phyloP scores from a whole-genome alignment of 2,888 invertebrate species.

The Kuschelorhynchus macadamiae region DNA sequence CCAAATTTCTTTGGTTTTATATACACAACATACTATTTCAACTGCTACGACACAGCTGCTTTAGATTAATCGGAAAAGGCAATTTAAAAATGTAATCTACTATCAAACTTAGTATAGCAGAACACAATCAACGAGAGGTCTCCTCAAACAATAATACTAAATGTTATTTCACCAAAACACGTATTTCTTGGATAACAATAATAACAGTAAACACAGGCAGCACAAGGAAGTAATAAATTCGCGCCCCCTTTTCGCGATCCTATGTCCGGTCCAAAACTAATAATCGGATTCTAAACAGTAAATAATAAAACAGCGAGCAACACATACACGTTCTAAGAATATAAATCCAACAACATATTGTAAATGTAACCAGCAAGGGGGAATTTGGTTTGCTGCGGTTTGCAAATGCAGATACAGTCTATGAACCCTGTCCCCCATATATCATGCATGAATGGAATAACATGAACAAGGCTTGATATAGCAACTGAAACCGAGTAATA shows the following conservation, averaged over 20 bases:
- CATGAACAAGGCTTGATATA: constrained; percentile 61
- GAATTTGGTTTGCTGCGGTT: constrained; percentile 39
- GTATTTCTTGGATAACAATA: too few relatives aligned
- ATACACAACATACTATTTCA: too few relatives aligned
- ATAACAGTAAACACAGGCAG: too few relatives aligned
- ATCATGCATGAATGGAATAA: constrained; percentile 61
- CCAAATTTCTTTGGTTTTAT: too few relatives aligned
- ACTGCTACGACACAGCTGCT: too few relatives aligned
- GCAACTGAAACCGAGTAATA: constrained; percentile 57
- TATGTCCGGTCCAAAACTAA: constrained; percentile 38
- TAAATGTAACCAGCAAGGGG: constrained; percentile 32
- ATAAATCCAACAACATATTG: constrained; percentile 49
- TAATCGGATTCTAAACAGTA: constrained; percentile 28
- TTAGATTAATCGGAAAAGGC: too few relatives aligned
- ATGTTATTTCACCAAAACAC: too few relatives aligned
- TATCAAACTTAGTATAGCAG: too few relatives aligned
- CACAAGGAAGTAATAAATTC: constrained; percentile 44
- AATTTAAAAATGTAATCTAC: too few relatives aligned
- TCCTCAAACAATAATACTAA: too few relatives aligned
- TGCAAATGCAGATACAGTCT: constrained; percentile 44
- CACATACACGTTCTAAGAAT: constrained; percentile 35
- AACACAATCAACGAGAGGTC: too few relatives aligned
- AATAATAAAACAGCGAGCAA: constrained; percentile 32
- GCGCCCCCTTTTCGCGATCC: constrained; percentile 22
- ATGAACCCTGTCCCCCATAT: constrained; percentile 55